Evolutionary conservation across 2,888 invertebrate genomes (phyloP).

Genomic region (Hartigia nigra): DNA sequence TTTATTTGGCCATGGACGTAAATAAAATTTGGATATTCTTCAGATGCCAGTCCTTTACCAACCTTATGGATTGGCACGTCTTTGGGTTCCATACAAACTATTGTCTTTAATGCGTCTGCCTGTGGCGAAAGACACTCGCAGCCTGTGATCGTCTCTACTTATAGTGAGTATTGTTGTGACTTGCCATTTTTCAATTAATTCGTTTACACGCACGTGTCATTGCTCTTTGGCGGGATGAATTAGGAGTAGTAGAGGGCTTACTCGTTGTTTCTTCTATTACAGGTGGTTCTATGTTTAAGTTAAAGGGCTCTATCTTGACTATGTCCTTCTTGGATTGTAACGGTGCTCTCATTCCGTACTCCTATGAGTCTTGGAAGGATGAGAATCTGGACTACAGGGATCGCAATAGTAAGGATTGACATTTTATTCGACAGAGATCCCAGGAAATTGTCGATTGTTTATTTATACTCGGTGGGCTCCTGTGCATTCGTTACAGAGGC

Average conservation of each 20-base stretch:
- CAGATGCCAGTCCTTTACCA: slow-evolving; percentile 88
- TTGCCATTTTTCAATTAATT: background rate
- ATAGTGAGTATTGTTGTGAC: slow-evolving; percentile 72
- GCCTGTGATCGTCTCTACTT: slow-evolving; percentile 88
- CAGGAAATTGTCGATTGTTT: background rate
- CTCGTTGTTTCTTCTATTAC: slow-evolving; percentile 33
- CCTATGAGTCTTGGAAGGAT: slow-evolving; percentile 94
- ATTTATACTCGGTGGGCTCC: background rate
- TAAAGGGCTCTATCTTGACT: slow-evolving; percentile 93
- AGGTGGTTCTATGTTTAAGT: slow-evolving; percentile 96
- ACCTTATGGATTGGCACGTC: slow-evolving; percentile 99
- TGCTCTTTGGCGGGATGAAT: background rate
- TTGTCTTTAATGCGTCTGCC: slow-evolving; percentile 84
- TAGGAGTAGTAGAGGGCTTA: too few relatives aligned
- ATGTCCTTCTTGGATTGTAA: slow-evolving; percentile 97
- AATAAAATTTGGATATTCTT: too few relatives aligned
- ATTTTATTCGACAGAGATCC: background rate
- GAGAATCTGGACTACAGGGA: slow-evolving; percentile 75
- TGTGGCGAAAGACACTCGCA: slow-evolving; percentile 86
- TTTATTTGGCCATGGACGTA: too few relatives aligned
- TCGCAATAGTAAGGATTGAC: slow-evolving; percentile 45
- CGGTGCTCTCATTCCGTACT: slow-evolving; percentile 90
- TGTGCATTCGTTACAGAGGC: slow-evolving; percentile 38
- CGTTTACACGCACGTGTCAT: background rate
- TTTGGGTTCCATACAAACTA: slow-evolving; percentile 93